Percentiles rank a stretch among this genome's conserved stretches.
Evolutionary conservation across 2,113 vertebrate species (phyloP).

Genomic region (Lagopus leucura): DNA sequence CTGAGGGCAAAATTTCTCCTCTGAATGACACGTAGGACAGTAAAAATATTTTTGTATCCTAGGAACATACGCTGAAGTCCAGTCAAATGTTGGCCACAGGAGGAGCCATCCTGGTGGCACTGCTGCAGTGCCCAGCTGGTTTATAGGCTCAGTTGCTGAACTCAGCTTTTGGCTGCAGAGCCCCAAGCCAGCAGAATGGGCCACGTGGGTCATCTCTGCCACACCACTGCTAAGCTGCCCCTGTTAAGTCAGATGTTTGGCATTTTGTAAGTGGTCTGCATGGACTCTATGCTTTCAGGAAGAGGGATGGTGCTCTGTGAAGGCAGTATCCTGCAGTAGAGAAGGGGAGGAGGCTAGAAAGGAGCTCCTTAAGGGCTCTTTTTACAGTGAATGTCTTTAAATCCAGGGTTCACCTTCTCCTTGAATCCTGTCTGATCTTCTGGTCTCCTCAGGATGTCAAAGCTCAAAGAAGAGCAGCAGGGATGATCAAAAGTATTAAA

Average conservation of each 20-base stretch:
- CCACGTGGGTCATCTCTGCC: accelerated
- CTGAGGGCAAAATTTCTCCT: background rate
- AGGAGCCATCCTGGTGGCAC: background rate
- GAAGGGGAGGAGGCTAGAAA: background rate
- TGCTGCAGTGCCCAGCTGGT: background rate
- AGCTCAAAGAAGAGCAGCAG: background rate
- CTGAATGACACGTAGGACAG: background rate
- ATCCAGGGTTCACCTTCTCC: background rate
- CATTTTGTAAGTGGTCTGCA: background rate
- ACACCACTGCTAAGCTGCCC: background rate
- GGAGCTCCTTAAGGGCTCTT: background rate
- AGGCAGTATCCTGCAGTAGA: background rate
- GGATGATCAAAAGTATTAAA: background rate
- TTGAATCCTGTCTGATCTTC: background rate
- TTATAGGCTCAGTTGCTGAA: background rate
- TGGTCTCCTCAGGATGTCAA: background rate
- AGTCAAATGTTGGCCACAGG: background rate
- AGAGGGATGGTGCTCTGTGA: background rate
- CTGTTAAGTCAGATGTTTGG: accelerated
- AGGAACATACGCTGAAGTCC: slow-evolving; percentile 29
- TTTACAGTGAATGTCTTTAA: background rate
- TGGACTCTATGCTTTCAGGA: background rate
- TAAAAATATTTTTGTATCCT: slow-evolving; percentile 53
- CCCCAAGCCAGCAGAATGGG: background rate
- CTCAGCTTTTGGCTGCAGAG: background rate